Base-by-base conservation (phyloP, 2,113 vertebrate species). In the Poeciliopsis retropinna region DNA sequence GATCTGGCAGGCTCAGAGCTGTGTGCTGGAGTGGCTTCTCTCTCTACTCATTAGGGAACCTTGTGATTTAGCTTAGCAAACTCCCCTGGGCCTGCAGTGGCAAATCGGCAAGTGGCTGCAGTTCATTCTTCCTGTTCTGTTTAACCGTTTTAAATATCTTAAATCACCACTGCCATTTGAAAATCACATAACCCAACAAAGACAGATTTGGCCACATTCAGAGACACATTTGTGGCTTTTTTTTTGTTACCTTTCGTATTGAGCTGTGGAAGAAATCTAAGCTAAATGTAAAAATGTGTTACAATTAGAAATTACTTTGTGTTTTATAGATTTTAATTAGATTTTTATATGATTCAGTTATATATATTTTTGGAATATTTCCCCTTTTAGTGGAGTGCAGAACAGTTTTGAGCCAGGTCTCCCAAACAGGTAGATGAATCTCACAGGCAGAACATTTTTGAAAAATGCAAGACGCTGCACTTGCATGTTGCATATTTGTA, bases 21-120 rank as follows among this genome's bases (percentile, higher is more conserved):
- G 66, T 84, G 87, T 87, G 82, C 89, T 91, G 76, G 84, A 75
- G 83, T 90, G 73, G 79, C 84, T 86, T 87, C 86, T 87, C 82
- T 81, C 87, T 91, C 72, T 80, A 76, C 83, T 95, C 93, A 94
- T 93, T 95, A 93, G 84, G 84, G 84, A 80, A 90, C 89, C 93
- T 94, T 93, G 93, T 94, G 93, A 94, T 93, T 93, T 89, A 90
- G 92, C 88, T 94, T 93, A 92, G 90, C 57, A 25, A 85, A 82
- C 87, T 88, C 89, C 85, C 83, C 83, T 88, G 83, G 79, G 76
- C 69, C 70, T 72, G 77, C 69, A 71, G 67, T 27, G 73, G 83
- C 79, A 86, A 88, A 84, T 91, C 79, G 75, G 81, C 69, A 19
- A 60, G 61, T 70, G 72, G 44, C 65, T 47, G 17, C 32, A 64